Percentiles rank a stretch among this genome's conserved stretches.
Evolutionary conservation across 2,797 vertebrate species (phyloP).

Genomic region (Sebastes cheni): DNA sequence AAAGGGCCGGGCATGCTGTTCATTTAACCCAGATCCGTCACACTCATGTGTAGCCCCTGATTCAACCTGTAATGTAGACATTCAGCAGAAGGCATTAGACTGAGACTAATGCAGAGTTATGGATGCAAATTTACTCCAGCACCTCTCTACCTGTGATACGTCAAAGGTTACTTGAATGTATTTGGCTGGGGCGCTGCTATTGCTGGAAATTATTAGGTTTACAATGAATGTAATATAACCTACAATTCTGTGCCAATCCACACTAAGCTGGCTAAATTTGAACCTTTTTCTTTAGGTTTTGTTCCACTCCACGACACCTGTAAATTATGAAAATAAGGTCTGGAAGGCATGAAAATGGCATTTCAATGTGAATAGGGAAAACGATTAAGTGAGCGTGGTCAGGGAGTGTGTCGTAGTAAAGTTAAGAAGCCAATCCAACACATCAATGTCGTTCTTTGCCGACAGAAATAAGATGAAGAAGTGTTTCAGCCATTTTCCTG

Average conservation of each 20-base stretch:
- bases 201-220: slow-evolving; percentile 5
- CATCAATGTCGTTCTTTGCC: background rate
- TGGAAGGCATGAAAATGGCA: background rate
- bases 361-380: background rate
- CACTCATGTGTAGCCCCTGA: slow-evolving; percentile 62
- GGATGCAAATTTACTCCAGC: slow-evolving; percentile 55
- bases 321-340: background rate
- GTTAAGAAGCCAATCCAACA: background rate
- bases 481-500: background rate
- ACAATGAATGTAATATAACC: background rate
- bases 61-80: slow-evolving; percentile 76
- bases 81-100: slow-evolving; percentile 62
- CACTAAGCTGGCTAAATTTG: background rate
- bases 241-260: background rate
- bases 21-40: slow-evolving; percentile 74
- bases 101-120: slow-evolving; percentile 65
- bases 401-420: background rate
- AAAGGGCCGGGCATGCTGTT: slow-evolving; percentile 72
- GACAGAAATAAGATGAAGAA: background rate
- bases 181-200: background rate
- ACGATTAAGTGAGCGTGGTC: background rate
- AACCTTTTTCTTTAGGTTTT: background rate
- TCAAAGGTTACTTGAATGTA: slow-evolving; percentile 36
- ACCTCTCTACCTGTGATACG: slow-evolving; percentile 47
- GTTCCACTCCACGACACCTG: background rate